phyloP scores from a whole-genome alignment of 2,113 vertebrate species.

The Xyrauchen texanus region DNA sequence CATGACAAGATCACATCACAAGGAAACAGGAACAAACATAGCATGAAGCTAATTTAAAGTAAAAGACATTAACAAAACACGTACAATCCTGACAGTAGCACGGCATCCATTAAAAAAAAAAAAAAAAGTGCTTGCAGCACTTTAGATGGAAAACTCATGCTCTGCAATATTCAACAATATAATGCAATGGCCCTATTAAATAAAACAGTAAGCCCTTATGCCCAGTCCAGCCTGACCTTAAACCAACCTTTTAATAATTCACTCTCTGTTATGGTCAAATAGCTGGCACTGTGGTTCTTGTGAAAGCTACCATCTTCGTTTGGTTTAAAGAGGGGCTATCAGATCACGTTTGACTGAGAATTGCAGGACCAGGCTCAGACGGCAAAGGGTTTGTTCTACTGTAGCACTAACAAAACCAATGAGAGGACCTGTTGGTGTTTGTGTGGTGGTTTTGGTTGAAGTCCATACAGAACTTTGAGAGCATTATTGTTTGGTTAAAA shows the following conservation, averaged over 20 bases:
- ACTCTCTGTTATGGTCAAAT: conserved; percentile 36
- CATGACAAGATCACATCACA: no score
- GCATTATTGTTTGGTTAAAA: not conserved
- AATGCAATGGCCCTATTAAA: conserved; percentile 19
- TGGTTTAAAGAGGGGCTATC: not conserved
- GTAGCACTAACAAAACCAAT: not conserved
- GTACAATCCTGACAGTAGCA: no score
- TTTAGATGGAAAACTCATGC: no score
- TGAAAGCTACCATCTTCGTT: conserved; percentile 21
- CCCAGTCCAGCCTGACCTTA: conserved; percentile 38
- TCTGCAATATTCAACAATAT: conserved; percentile 25
- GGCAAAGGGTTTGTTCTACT: not conserved
- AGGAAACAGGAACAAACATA: no score
- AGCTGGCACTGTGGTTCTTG: not conserved
- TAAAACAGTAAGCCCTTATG: not conserved
- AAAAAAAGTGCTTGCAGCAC: no score
- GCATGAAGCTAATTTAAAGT: no score
- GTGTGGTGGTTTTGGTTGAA: not conserved
- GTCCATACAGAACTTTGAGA: not conserved
- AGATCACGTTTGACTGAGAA: conserved; percentile 1
- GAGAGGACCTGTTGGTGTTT: not conserved
- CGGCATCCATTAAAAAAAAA: no score
- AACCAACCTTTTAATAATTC: conserved; percentile 53
- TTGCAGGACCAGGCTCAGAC: not conserved
- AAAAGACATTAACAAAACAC: no score